phyloP scores from a whole-genome alignment of 2,888 invertebrate species.

The Apodemia zela region DNA sequence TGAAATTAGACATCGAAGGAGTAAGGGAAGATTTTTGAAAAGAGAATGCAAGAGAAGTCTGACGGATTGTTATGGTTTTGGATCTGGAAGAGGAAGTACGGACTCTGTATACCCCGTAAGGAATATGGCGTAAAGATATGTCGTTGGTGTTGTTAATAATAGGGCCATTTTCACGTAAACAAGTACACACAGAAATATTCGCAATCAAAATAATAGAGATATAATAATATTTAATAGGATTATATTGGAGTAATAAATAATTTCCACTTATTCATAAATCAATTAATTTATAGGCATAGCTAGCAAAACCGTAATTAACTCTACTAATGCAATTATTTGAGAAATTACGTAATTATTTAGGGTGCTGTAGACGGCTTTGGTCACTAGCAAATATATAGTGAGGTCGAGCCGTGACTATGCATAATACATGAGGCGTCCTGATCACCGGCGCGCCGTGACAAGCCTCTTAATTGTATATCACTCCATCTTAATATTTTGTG shows the following conservation, averaged over 20 bases:
- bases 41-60: no score
- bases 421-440: conserved; percentile 58
- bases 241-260: background rate
- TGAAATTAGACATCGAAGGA: no score
- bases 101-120: no score
- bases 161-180: no score
- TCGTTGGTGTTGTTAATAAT: no score
- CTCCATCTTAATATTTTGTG: conserved; percentile 28
- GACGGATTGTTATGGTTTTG: no score
- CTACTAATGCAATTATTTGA: conserved; percentile 1
- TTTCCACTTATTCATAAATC: background rate
- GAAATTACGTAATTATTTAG: conserved; percentile 11
- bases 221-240: no score
- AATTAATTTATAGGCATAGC: background rate
- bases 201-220: no score
- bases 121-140: no score
- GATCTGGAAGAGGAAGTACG: no score
- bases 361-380: conserved; percentile 38
- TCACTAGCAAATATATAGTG: conserved; percentile 59
- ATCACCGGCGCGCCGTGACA: conserved; percentile 21
- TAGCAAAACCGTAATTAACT: background rate
- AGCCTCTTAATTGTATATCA: conserved; percentile 26
- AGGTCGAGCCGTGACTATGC: conserved; percentile 47
- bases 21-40: no score
- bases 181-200: no score